phyloP scores from a whole-genome alignment of 2,888 invertebrate genomes.

The Opisthograptis luteolata region DNA sequence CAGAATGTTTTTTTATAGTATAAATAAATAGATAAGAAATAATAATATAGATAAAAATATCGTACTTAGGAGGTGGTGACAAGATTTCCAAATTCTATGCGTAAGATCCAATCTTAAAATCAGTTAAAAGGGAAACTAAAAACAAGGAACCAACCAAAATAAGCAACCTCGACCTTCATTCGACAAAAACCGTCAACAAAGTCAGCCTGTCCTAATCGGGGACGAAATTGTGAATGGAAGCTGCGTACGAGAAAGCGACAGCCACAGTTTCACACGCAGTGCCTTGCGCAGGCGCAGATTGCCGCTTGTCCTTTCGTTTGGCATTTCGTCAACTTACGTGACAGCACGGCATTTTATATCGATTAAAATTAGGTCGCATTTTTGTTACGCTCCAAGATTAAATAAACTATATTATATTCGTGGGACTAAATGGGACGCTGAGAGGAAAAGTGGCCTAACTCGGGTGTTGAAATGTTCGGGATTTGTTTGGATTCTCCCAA shows the following conservation, averaged over 20 bases:
- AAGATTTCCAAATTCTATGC: too few species aligned
- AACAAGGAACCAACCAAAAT: background rate
- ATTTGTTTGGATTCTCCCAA: too few species aligned
- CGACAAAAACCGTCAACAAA: slow-evolving; percentile 29
- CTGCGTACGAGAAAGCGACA: slow-evolving; percentile 64
- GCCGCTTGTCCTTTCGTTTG: slow-evolving; percentile 48
- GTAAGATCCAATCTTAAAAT: background rate
- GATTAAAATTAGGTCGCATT: slow-evolving; percentile 1
- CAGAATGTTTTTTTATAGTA: too few species aligned
- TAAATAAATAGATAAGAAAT: too few species aligned
- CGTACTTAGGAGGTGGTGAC: too few species aligned
- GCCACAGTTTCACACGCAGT: slow-evolving; percentile 9
- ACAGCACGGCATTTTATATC: slow-evolving; percentile 4
- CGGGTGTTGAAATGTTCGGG: too few species aligned
- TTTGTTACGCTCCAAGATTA: too few species aligned
- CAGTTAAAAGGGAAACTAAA: background rate
- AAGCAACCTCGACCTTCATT: slow-evolving; percentile 37
- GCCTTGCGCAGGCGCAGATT: slow-evolving; percentile 1
- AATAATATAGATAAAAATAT: too few species aligned
- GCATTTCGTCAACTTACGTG: slow-evolving; percentile 54
- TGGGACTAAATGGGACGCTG: too few species aligned
- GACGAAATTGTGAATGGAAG: slow-evolving; percentile 58
- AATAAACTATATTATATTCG: too few species aligned
- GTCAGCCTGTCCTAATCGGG: slow-evolving; percentile 33
- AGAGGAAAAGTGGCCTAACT: too few species aligned